Evolutionary conservation across 2,113 vertebrate species (phyloP).

Genomic region (Hippoglossus stenolepis): DNA sequence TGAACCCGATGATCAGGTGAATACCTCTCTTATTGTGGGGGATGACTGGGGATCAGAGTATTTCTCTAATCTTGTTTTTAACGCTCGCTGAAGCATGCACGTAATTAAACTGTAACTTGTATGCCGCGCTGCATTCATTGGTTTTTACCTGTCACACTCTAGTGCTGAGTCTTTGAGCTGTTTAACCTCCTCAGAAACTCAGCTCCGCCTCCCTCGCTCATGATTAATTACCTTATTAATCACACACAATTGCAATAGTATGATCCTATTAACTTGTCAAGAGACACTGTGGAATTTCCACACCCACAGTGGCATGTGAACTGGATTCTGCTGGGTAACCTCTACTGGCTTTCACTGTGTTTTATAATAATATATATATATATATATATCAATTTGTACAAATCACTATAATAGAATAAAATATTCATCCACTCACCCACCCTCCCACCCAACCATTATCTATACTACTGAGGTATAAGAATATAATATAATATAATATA

Average conservation of each 20-base stretch:
- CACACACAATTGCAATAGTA: constrained; percentile 22
- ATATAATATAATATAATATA: no score
- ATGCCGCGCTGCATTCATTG: background rate
- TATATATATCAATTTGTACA: no score
- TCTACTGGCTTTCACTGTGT: background rate
- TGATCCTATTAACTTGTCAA: constrained; percentile 36
- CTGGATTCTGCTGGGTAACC: constrained; percentile 7
- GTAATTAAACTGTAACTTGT: constrained; percentile 12
- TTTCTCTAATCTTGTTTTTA: constrained; percentile 14
- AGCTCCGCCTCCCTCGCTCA: constrained; percentile 1
- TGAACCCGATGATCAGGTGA: constrained; percentile 86
- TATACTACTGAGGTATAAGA: no score
- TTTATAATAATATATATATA: background rate
- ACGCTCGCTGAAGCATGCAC: background rate
- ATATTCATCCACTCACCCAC: no score
- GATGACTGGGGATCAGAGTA: background rate
- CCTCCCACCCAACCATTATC: no score
- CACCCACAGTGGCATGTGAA: background rate
- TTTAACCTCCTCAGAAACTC: constrained; percentile 19
- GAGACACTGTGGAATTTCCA: background rate
- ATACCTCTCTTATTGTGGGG: background rate
- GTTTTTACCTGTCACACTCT: constrained; percentile 3
- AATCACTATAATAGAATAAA: no score
- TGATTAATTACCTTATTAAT: constrained; percentile 56
- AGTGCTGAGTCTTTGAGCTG: constrained; percentile 2